These are phyloP conservation scores for Heliopora coerulea DNA, from an alignment of 92 coral and sea anemone genomes.

Conservation along the genomic window DNA sequence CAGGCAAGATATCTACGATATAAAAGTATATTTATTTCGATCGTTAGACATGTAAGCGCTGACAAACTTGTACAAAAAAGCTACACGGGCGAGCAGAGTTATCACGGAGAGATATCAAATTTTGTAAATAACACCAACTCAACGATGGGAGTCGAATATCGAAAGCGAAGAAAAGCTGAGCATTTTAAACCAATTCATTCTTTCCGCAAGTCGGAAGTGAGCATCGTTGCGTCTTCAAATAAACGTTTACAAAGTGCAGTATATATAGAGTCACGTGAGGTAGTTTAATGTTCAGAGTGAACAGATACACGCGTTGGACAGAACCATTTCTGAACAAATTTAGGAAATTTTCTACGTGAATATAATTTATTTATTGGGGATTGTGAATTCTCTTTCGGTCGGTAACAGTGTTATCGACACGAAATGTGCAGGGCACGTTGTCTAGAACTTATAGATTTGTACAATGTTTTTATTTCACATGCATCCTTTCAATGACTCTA, in stretches of 20 bases:
- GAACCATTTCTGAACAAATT: not conserved
- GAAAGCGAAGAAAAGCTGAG: not conserved
- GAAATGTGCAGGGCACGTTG: slow-evolving; percentile 5
- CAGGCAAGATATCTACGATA: not conserved
- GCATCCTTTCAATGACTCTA: not conserved
- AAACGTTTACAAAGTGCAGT: too few species aligned
- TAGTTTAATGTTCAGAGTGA: not conserved
- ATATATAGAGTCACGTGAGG: too few species aligned
- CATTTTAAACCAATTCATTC: not conserved
- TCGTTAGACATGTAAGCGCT: too few species aligned
- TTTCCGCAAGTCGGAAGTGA: not conserved
- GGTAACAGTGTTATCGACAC: not conserved
- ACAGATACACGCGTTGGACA: too few species aligned
- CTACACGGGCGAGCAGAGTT: too few species aligned
- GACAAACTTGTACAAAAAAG: too few species aligned
- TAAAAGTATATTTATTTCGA: not conserved
- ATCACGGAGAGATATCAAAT: too few species aligned
- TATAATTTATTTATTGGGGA: slow-evolving; percentile 18
- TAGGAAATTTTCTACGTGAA: not conserved
- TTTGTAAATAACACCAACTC: not conserved
- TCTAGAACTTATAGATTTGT: not conserved
- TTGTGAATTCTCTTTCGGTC: not conserved
- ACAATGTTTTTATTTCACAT: slow-evolving; percentile 1
- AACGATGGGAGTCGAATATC: not conserved
- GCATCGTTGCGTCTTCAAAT: too few species aligned